Evolutionary conservation across 2,888 invertebrate species (phyloP).

Genomic region (Cryptophagus acutangulus): DNA sequence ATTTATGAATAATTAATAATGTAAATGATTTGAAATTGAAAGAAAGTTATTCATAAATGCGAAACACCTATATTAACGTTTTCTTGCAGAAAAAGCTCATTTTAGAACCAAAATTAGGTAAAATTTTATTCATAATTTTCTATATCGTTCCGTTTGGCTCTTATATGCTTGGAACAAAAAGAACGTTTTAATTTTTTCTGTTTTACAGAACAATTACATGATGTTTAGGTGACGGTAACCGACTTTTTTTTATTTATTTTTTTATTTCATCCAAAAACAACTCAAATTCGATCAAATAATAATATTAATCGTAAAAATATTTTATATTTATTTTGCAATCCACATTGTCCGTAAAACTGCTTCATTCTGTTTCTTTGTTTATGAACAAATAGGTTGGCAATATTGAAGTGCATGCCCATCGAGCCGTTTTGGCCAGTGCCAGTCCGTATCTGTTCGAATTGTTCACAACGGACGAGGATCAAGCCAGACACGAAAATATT

Average conservation of each 20-base stretch:
- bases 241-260: constrained; percentile 30
- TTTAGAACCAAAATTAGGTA: constrained; percentile 27
- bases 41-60: background rate
- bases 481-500: constrained; percentile 48
- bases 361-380: constrained; percentile 27
- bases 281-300: constrained; percentile 6
- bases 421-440: constrained; percentile 73
- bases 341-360: constrained; percentile 4
- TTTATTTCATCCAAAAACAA: background rate
- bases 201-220: constrained; percentile 44
- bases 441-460: constrained; percentile 73
- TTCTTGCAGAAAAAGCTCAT: constrained; percentile 26
- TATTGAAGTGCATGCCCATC: constrained; percentile 70
- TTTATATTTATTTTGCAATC: constrained; percentile 22
- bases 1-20: too few species aligned
- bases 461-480: constrained; percentile 58
- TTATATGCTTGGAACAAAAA: constrained; percentile 20
- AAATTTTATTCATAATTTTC: constrained; percentile 24
- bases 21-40: too few species aligned
- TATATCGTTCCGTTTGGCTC: constrained; percentile 25
- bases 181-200: constrained; percentile 47
- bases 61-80: constrained; percentile 12
- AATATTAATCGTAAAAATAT: constrained; percentile 20
- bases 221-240: constrained; percentile 43
- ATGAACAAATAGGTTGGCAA: constrained; percentile 55